Conservation (phyloP, 2,113 vertebrate genomes). For the Zapus hudsonius region DNA sequence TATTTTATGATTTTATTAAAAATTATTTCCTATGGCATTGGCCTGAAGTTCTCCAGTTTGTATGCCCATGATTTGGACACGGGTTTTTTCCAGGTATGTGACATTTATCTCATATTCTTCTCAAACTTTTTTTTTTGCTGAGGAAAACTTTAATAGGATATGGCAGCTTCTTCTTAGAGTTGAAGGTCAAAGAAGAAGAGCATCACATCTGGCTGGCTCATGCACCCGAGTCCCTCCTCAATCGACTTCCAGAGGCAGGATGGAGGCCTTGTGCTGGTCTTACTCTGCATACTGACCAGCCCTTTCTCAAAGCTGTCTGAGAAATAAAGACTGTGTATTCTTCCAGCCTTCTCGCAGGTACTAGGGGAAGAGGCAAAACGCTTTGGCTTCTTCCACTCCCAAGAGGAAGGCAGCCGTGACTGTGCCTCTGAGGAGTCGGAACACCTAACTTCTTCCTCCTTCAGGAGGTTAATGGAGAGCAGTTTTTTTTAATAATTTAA, state of each 20-base stretch:
- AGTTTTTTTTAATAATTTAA: too few species aligned
- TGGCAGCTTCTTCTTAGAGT: not conserved
- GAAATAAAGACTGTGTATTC: constrained; percentile 94
- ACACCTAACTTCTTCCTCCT: not conserved
- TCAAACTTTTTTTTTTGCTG: too few species aligned
- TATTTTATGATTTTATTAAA: too few species aligned
- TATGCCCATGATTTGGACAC: too few species aligned
- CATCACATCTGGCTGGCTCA: constrained; percentile 86
- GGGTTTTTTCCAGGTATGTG: too few species aligned
- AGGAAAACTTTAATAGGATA: constrained; percentile 59
- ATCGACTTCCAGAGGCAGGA: constrained; percentile 93
- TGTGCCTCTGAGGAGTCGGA: not conserved
- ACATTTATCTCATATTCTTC: too few species aligned
- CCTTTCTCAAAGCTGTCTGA: constrained; percentile 93
- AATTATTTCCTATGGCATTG: too few species aligned
- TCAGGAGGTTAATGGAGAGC: fast-evolving
- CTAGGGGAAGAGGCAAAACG: constrained; percentile 41
- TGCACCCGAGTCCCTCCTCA: constrained; percentile 88
- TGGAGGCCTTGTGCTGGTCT: constrained; percentile 70
- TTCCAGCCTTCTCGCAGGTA: constrained; percentile 90
- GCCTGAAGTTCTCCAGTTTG: too few species aligned
- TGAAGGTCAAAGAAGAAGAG: constrained; percentile 76
- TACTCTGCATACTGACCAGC: constrained; percentile 79
- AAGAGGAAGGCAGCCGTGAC: not conserved
- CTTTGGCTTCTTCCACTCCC: too few species aligned